Base-by-base conservation (phyloP, 53 echinoderm and acorn worm genomes). In the Paracentrotus lividus region DNA sequence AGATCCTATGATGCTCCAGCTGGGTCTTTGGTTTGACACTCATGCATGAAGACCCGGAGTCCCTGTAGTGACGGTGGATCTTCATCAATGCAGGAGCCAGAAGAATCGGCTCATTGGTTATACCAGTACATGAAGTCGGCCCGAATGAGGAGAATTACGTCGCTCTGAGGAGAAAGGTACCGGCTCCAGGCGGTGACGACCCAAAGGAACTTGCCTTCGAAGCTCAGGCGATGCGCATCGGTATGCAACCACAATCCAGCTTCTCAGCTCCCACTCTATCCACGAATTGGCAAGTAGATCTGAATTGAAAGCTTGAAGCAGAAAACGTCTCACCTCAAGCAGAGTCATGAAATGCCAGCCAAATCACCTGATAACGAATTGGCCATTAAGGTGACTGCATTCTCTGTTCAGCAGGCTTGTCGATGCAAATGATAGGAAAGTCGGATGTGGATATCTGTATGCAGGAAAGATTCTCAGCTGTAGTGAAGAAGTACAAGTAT, bases 11-110 rank as follows among this genome's bases (percentile, higher is more conserved):
- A 96, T 97, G 95, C 99, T n/a, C 90, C 96, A 14, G 97, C 97
- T 21, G 90, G 95, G 33, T 96, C 99, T 94, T 98, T 33, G 96
- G 96, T 61, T 77, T 96, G 43, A 98, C 99, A 26, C 95, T 98
- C 26, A 96, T 98, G 96, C 99, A 98, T 76, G 99, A 98, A 91
- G 97, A 98, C 88, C 97, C 97, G 57, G 99, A 98, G 88, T 97
- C 43, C 96, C 95, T 23, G 92, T 97, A 3, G 96, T 96, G 27
- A 98, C 97, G 5, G 94, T 98, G 4, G 99, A 98, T 86, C 93
- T 98, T 2, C 98, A 33, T 94, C 96, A 44, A 26, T 89, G 85
- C 95, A 95, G 27, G 98, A 97, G 26, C 94, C 93, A 54, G 97
- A 98, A 75, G 98, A 98, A 84, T 97, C 98, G 15, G 96, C 98